A percentile compares a stretch with the other conserved stretches of the same genome.
These are phyloP conservation scores for Parazoanthus atlanticus DNA, from an alignment of 92 coral and sea anemone genomes.

Conservation along the genomic window DNA sequence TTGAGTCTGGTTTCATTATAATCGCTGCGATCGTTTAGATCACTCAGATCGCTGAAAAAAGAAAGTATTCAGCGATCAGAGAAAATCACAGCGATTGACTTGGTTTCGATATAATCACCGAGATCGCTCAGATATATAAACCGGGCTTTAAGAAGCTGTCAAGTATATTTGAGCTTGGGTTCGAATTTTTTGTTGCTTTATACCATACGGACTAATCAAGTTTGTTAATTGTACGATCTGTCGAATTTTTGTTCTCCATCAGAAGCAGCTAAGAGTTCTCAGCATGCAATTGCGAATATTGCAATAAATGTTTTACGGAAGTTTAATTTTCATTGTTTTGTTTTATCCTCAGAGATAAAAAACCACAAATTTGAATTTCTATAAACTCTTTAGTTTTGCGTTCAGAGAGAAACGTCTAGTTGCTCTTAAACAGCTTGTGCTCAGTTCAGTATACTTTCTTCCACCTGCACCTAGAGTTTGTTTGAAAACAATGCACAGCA, in stretches of 20 bases:
- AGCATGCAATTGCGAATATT: neutral
- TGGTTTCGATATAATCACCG: no score
- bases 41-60: no score
- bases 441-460: neutral
- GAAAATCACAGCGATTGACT: no score
- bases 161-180: no score
- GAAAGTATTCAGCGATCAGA: no score
- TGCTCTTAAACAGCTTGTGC: neutral
- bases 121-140: no score
- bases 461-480: slow-evolving; percentile 14
- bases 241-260: neutral
- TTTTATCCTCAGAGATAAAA: neutral
- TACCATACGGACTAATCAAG: no score
- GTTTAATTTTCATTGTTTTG: slow-evolving; percentile 5
- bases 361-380: neutral
- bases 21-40: no score
- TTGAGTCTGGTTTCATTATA: no score
- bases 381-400: neutral
- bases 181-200: no score
- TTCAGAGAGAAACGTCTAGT: neutral
- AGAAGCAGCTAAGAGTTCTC: neutral
- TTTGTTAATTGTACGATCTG: neutral
- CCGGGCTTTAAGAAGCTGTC: no score
- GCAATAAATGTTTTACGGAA: neutral
- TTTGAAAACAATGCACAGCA: slow-evolving; percentile 16